These are phyloP conservation scores for Iphiclides podalirius DNA, from an alignment of 2,888 invertebrate genomes.

Conservation along the genomic window DNA sequence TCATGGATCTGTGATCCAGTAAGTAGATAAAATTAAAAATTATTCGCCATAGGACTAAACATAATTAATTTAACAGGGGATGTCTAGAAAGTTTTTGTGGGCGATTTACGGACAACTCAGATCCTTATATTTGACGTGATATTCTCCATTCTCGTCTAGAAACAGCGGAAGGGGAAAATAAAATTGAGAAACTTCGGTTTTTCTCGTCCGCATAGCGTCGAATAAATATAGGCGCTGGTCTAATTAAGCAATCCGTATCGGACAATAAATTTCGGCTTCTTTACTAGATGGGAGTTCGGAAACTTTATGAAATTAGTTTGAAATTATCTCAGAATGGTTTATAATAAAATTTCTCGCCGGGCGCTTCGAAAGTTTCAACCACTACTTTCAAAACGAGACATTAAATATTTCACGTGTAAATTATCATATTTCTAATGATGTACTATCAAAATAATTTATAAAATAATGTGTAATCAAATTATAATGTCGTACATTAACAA, in stretches of 20 bases:
- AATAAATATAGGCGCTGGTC: conserved; percentile 2
- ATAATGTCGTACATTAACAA: too few species aligned
- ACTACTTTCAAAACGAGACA: neutral
- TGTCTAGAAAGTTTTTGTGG: too few species aligned
- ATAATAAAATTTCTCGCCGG: neutral
- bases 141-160: neutral
- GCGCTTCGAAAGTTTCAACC: neutral
- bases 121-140: too few species aligned
- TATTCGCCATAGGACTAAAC: too few species aligned
- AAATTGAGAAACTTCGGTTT: conserved; percentile 2
- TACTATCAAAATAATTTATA: too few species aligned
- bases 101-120: too few species aligned
- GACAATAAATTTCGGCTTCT: conserved; percentile 6
- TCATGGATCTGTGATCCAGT: too few species aligned
- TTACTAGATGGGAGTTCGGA: neutral
- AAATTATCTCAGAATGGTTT: neutral
- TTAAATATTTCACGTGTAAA: too few species aligned
- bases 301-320: neutral
- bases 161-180: neutral
- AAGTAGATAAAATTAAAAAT: too few species aligned
- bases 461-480: too few species aligned
- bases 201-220: neutral
- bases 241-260: conserved; percentile 12
- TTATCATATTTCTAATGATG: too few species aligned
- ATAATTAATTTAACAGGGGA: too few species aligned